Conservation (phyloP, 2,888 invertebrate species). For the Apocheima hispidaria region DNA sequence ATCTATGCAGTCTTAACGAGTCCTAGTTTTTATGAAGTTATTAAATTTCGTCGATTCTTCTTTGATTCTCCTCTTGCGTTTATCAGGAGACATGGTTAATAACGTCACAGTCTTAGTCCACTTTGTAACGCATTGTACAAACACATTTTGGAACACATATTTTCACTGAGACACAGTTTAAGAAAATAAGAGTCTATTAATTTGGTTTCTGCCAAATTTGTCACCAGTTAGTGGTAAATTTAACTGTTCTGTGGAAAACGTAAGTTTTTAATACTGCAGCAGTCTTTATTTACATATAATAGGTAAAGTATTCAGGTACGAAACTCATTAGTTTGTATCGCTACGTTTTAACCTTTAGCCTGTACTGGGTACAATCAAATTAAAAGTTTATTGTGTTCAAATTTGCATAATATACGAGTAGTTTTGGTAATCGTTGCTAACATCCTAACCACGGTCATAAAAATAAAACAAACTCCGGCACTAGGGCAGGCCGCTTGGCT, state of each 20-base stretch:
- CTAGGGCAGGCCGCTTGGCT: too few relatives aligned
- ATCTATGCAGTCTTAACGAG: slow-evolving; percentile 33
- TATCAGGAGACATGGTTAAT: slow-evolving; percentile 74
- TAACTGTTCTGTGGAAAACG: slow-evolving; percentile 36
- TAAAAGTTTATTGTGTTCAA: slow-evolving; percentile 22
- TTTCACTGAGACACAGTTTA: slow-evolving; percentile 60
- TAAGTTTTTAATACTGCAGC: slow-evolving; percentile 38
- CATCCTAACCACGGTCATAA: too few relatives aligned
- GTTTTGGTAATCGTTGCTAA: too few relatives aligned
- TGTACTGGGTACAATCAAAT: slow-evolving; percentile 21
- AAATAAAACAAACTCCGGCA: too few relatives aligned
- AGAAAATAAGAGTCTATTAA: slow-evolving; percentile 29
- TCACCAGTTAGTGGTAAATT: slow-evolving; percentile 26
- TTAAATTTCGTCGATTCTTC: slow-evolving; percentile 35
- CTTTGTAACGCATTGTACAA: slow-evolving; percentile 42
- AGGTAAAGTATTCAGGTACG: slow-evolving; percentile 29
- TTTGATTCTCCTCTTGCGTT: slow-evolving; percentile 74
- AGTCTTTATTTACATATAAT: slow-evolving; percentile 43
- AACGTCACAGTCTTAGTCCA: slow-evolving; percentile 59
- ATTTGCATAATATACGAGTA: background rate
- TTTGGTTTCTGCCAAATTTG: slow-evolving; percentile 39
- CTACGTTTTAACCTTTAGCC: slow-evolving; percentile 40
- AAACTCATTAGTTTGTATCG: slow-evolving; percentile 34
- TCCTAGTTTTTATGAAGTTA: slow-evolving; percentile 25
- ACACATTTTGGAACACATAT: slow-evolving; percentile 61